phyloP scores from a whole-genome alignment of 2,888 invertebrate species.

The Lapara coniferarum region DNA sequence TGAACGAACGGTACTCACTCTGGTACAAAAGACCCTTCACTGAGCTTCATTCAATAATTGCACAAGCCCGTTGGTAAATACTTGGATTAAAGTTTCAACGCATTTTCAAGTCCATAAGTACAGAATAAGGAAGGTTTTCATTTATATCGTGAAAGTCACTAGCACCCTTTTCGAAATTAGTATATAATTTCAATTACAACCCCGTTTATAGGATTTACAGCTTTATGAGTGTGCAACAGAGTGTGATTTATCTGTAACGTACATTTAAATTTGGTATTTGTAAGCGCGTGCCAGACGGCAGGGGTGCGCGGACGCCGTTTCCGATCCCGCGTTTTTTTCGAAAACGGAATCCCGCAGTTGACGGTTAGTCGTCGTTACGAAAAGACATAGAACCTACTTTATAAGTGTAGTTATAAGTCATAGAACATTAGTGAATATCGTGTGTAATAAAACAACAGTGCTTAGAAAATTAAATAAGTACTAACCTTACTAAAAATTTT shows the following conservation, averaged over 20 bases:
- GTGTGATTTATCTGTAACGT: neutral
- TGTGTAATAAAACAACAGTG: neutral
- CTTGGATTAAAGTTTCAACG: neutral
- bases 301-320: constrained; percentile 77
- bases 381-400: constrained; percentile 45
- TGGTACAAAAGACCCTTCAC: constrained; percentile 36
- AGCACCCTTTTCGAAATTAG: neutral
- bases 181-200: neutral
- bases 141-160: too few species aligned
- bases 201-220: neutral
- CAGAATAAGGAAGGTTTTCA: neutral
- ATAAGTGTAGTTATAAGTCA: neutral
- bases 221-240: neutral
- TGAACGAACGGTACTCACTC: constrained; percentile 38
- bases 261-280: constrained; percentile 34
- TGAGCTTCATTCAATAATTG: constrained; percentile 64
- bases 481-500: neutral
- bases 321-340: constrained; percentile 66
- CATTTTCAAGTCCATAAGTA: constrained; percentile 25
- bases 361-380: constrained; percentile 61
- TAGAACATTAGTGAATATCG: neutral
- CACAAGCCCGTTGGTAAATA: constrained; percentile 43
- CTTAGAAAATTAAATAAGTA: neutral
- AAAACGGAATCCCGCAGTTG: constrained; percentile 67
- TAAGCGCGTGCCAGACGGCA: constrained; percentile 70